Base-by-base conservation (phyloP, 2,888 invertebrate species). In the Orgyia antiqua region DNA sequence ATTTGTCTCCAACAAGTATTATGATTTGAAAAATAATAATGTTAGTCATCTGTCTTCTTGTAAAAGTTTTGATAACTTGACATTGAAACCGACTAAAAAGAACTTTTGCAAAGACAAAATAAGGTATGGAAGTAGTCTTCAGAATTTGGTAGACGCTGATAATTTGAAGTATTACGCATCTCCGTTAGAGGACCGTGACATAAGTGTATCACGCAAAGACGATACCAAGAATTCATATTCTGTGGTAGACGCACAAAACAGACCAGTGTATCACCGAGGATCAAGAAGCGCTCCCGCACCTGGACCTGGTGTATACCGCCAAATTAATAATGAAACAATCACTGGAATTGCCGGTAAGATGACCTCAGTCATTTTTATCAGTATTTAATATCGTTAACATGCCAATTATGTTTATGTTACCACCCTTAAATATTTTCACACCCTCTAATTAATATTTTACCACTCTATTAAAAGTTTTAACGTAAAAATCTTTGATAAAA, bases 51-150 rank as follows among this genome's bases (percentile, higher is more conserved):
- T 84, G 27, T 56, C 70, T 24, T 67, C 84, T 1, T 87, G 84
- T 35, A 87, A 87, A 56, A 87, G 87, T 58, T 75, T 86, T 41
- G 87, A 87, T 47, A 87, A 86, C 43, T 66, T 87, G 42, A 76
- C 74, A n/a, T 45, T 72, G 12, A 74, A 65, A 41, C 64, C 68
- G 6, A 45, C 46, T 1, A 71, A 62, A 36, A 70, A 47, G 31
- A 63, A 58, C 18, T 58, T 60, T 15, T 28, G 39, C 8, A 68
- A 55, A 42, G 63, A 66, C 26, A 75, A 59, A 45, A 65, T 78
- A 39, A 68, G 67, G 43, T 72, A 67, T 35, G 84, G 84, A 0
- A 53, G 54, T 10, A 86, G 86, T 53, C 71, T 86, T 25, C 86
- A 86, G 45, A 83, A 78, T 52, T 68, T 86, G 36, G 39, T 58